Base-by-base conservation (phyloP, 2,888 invertebrate genomes). In the Leptodirus hochenwartii region DNA sequence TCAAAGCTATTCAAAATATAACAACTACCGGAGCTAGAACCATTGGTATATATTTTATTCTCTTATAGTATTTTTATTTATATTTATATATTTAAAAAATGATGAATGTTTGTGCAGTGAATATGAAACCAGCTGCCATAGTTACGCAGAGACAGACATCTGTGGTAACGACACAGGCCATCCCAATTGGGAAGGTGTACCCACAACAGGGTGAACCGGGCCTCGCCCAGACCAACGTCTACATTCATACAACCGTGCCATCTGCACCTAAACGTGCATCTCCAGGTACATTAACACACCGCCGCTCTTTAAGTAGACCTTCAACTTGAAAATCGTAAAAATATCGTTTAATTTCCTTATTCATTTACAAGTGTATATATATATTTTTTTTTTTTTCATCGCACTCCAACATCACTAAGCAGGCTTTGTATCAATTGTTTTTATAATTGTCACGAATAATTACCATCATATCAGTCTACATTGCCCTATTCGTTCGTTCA, bases 141-240 rank as follows among this genome's bases (percentile, higher is more conserved):
- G 50, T 56, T 11, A 45, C 49, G 26, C 54, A 53, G 39, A 45
- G 56, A 33, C 49, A 48, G 28, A 43, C 47, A 15, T 38, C 40
- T 15, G 47, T 50, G 5, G 48, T 49, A 17, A 43, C 52, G 14
- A 41, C 53, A 5, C 54, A 54, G 41, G 41, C 53, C 24, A 51
- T 55, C 37, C 52, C 55, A 4, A 50, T 56, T 32, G 51, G 51
- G 25, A 56, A 53, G 41, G 55, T 54, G 9, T 54, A 50, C 39
- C 46, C 53, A 5, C 44, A 43, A 25, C 44, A 43, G 31, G 41
- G 39, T 6, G 53, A 51, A 20, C 31, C 29, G 17, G 40, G 41
- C n/a, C 31, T 42, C 13, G 38, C 46, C 17, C 39, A 45, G 17
- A 40, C 52, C 4, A 54, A 47, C 39, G 50, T 55, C 16, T 54